These are phyloP conservation scores for Eledone cirrhosa DNA, from an alignment of 2,888 invertebrate species.

Conservation along the genomic window DNA sequence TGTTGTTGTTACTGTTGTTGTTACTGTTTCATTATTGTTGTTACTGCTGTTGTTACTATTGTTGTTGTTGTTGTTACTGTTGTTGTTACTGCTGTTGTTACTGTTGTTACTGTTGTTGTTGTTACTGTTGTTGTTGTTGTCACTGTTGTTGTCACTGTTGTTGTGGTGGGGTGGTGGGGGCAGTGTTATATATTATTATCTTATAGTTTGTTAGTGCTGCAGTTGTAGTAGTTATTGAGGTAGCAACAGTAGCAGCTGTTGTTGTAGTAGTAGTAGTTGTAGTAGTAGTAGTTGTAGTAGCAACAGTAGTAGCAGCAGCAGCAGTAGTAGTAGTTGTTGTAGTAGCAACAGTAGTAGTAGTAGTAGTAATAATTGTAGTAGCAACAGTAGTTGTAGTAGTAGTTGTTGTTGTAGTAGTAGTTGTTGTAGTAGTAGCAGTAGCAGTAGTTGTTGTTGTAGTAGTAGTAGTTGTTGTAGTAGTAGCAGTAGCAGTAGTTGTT, in stretches of 20 bases:
- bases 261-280: background rate
- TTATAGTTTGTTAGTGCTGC: no score
- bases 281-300: background rate
- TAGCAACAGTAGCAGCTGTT: background rate
- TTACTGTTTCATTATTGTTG: no score
- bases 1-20: no score
- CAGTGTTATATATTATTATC: no score
- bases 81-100: constrained; percentile 4
- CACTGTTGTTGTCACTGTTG: background rate
- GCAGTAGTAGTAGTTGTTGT: background rate
- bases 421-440: background rate
- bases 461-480: background rate
- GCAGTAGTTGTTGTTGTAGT: background rate
- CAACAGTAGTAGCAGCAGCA: background rate
- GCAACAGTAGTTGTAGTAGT: background rate
- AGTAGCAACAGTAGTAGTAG: background rate
- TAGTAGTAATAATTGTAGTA: background rate
- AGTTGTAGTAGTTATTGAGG: background rate
- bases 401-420: background rate
- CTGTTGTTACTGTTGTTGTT: constrained; percentile 14
- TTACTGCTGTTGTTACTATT: no score
- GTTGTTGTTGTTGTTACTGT: background rate
- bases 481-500: background rate
- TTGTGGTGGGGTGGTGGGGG: background rate
- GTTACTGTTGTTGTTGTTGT: background rate